phyloP scores from a whole-genome alignment of 2,797 vertebrate genomes.

The Peromyscus eremicus region DNA sequence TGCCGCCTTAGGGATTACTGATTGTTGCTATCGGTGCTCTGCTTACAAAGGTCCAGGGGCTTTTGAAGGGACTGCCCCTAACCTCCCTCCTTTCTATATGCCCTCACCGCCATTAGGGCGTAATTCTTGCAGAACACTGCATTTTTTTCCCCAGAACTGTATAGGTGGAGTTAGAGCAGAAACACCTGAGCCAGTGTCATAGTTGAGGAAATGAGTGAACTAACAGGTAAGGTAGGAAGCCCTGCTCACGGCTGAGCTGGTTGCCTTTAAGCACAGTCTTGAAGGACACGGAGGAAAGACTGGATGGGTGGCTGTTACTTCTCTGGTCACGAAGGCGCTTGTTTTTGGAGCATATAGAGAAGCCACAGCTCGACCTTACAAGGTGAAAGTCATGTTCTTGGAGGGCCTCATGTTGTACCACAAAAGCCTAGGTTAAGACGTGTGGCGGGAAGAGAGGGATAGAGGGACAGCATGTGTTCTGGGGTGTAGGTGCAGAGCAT shows the following conservation, averaged over 20 bases:
- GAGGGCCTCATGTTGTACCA: background rate
- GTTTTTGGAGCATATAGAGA: background rate
- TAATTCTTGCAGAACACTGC: slow-evolving; percentile 8
- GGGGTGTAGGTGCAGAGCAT: background rate
- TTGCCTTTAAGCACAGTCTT: background rate
- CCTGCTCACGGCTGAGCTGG: background rate
- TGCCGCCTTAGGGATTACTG: background rate
- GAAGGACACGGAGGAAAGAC: background rate
- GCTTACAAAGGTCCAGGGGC: slow-evolving; percentile 22
- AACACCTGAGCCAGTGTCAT: slow-evolving; percentile 8
- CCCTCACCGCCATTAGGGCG: background rate
- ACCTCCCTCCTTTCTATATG: background rate
- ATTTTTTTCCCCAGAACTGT: background rate
- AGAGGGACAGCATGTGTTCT: fast-evolving
- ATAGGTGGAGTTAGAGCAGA: background rate
- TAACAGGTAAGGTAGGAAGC: background rate
- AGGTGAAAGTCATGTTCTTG: background rate
- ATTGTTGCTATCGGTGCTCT: slow-evolving; percentile 6
- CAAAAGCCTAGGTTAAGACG: background rate
- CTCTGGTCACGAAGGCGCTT: background rate
- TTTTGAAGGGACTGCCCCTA: background rate
- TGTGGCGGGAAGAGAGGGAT: background rate
- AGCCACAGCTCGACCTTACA: background rate
- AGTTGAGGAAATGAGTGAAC: background rate
- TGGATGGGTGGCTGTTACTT: background rate